Evolutionary conservation across 2,797 vertebrate genomes (phyloP).

Genomic region (Manis pentadactyla): DNA sequence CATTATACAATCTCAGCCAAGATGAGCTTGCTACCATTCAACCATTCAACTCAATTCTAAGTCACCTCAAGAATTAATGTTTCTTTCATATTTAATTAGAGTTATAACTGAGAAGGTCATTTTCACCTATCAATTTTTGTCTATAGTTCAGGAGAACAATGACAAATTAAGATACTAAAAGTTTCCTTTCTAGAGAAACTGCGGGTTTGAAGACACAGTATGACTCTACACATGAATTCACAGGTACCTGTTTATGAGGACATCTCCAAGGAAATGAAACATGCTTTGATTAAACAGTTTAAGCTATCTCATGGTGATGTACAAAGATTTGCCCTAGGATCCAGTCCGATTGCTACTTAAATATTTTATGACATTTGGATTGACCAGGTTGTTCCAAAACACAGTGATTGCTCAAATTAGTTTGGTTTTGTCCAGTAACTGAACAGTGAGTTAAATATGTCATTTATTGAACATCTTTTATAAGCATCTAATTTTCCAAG

Average conservation of each 20-base stretch:
- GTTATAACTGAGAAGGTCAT: not conserved
- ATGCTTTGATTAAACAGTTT: not conserved
- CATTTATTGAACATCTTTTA: not conserved
- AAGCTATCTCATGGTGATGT: not conserved
- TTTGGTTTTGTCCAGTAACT: not conserved
- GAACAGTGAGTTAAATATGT: not conserved
- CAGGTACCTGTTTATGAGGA: not conserved
- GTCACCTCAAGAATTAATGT: not conserved
- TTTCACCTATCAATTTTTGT: not conserved
- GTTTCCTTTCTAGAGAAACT: not conserved
- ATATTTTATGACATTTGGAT: conserved; percentile 6
- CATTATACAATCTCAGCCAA: not conserved
- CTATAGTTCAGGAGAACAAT: not conserved
- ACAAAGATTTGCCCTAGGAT: not conserved
- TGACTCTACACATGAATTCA: not conserved
- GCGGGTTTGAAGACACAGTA: not conserved
- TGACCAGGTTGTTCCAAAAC: not conserved
- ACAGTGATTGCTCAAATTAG: not conserved
- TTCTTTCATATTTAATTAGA: conserved; percentile 2
- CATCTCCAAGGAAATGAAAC: not conserved
- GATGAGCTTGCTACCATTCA: not conserved
- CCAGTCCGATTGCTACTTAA: not conserved
- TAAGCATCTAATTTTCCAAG: not conserved
- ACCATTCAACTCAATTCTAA: not conserved
- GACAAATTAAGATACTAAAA: not conserved